A percentile compares a stretch with the other conserved stretches of the same genome.
These are phyloP conservation scores for Falco novaeseelandiae DNA, from an alignment of 2,797 vertebrate species.

Conservation along the genomic window DNA sequence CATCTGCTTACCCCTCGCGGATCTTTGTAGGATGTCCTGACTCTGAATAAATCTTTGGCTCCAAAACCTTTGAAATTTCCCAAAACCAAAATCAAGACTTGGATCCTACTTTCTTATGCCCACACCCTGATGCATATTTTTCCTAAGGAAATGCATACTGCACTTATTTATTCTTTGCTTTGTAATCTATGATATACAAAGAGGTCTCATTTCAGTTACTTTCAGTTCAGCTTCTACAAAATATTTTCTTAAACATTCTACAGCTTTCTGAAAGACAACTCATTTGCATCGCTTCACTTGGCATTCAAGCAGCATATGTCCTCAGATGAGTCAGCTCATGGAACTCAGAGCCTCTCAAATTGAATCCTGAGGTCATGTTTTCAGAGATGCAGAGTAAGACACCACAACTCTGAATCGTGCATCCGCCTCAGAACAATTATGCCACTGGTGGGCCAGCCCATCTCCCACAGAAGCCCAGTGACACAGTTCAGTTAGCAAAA, in stretches of 20 bases:
- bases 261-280: neutral
- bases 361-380: neutral
- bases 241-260: neutral
- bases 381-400: neutral
- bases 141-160: neutral
- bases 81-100: neutral
- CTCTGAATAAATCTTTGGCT: constrained; percentile 28
- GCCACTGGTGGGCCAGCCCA: neutral
- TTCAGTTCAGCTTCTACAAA: neutral
- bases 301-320: neutral
- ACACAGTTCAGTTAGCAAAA: too few relatives aligned
- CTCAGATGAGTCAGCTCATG: neutral
- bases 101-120: neutral
- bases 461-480: neutral
- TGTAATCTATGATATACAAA: neutral
- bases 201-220: neutral
- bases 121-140: neutral
- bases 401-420: neutral
- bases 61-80: neutral
- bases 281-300: neutral
- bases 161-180: neutral
- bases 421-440: neutral
- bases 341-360: neutral
- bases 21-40: constrained; percentile 31
- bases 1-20: constrained; percentile 18